Evolutionary conservation across 1,140 invertebrate genomes (phyloP).

Genomic region (Chironomus tepperi): DNA sequence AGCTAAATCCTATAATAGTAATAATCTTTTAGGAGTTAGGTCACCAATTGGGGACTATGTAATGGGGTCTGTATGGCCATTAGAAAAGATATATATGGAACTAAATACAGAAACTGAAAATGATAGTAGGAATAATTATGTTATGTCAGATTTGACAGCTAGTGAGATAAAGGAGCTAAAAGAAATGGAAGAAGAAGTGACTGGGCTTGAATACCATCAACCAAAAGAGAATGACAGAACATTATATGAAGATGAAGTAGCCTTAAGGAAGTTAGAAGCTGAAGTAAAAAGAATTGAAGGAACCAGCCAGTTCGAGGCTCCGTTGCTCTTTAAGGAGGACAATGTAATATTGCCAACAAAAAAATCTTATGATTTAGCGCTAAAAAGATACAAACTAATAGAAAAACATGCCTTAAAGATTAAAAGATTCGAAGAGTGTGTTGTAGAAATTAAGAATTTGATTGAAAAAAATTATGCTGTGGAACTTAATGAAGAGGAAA

Average conservation of each 20-base stretch:
- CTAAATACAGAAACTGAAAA: not conserved
- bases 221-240: not conserved
- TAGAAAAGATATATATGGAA: not conserved
- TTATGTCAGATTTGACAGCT: not conserved
- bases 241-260: not conserved
- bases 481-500: not conserved
- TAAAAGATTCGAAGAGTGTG: slow-evolving; percentile 22
- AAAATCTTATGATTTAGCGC: not conserved
- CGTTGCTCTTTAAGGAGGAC: slow-evolving; percentile 26
- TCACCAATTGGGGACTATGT: not conserved
- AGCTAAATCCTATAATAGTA: not conserved
- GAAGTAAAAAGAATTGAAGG: not conserved
- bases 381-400: not conserved
- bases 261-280: not conserved
- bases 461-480: slow-evolving; percentile 26
- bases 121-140: not conserved
- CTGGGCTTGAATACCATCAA: not conserved
- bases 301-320: not conserved
- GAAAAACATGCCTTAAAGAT: slow-evolving; percentile 26
- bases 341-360: not conserved
- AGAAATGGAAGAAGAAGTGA: not conserved
- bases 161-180: not conserved
- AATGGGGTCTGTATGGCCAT: not conserved
- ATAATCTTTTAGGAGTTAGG: not conserved
- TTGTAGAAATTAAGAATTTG: not conserved